Base-by-base conservation (phyloP, 23 tunicate genomes). In the Phallusia fumigata region DNA sequence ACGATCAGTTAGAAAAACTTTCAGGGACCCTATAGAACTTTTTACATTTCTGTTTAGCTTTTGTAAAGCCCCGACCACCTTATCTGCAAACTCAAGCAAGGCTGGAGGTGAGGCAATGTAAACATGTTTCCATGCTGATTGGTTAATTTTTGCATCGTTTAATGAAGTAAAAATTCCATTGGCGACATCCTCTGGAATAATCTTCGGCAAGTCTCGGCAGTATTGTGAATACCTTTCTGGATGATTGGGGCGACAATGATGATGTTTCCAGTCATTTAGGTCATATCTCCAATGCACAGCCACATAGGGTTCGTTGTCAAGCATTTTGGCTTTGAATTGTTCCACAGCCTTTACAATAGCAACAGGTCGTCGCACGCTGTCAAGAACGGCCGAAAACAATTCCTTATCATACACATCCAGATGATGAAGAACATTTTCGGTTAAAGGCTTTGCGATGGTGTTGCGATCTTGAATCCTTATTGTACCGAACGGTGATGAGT, bases 231-330 rank as follows among this genome's bases (percentile, higher is more conserved):
- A 33, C 28, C 35, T 50, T 33, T 24, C 36, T 32, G 30, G 32
- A 18, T 72, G 74, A 22, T 73, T 47, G 30, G n/a, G 31, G 53
- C 28, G 28, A 49, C 80, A 75, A 1, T 32, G 52, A 52, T 15
- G 33, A 8, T 35, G 34, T 30, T 30, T 52, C 88, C 88, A 84
- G 52, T 84, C 88, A 24, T 3, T 24, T 33, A 24, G n/a, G 52
- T 84, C 82, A 35, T 76, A 84, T 30, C 88, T 53, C 88, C 88
- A 84, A 84, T 84, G 88, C 2, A 84, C 75, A 0, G 88, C 82
- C 45, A 53, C 81, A 34, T 76, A 84, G 19, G 22, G 24, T 35
- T 84, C 73, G 6, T 28, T 35, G 18, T 64, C 34, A 33, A 76
- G 52, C 52, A 45, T 33, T 18, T 53, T 52, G 21, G 52, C 30